A percentile compares a stretch with the other conserved stretches of the same genome.
phyloP scores from a whole-genome alignment of 2,888 invertebrate species.

The Mantis religiosa region DNA sequence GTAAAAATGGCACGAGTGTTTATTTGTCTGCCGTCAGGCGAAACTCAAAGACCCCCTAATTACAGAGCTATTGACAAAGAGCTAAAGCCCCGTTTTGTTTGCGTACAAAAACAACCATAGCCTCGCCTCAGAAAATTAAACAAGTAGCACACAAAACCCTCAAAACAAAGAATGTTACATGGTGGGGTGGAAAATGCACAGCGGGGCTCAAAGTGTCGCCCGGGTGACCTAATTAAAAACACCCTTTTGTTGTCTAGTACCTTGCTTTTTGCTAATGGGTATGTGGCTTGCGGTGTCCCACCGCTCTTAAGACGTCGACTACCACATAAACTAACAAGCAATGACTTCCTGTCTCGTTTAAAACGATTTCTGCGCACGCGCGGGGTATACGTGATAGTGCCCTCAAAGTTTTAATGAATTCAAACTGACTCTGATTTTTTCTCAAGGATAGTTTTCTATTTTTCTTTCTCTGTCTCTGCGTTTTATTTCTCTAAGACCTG shows the following conservation, averaged over 20 bases:
- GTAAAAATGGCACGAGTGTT: neutral
- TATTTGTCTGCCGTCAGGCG: neutral
- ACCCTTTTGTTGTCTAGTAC: neutral
- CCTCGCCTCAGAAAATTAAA: neutral
- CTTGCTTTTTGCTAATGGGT: neutral
- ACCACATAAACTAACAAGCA: too few relatives aligned
- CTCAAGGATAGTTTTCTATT: too few relatives aligned
- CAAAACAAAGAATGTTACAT: neutral
- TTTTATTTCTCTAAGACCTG: too few relatives aligned
- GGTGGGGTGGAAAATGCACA: neutral
- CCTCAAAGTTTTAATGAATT: too few relatives aligned
- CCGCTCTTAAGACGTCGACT: too few relatives aligned
- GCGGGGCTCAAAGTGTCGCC: neutral
- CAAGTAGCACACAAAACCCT: neutral
- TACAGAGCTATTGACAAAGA: neutral
- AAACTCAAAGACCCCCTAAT: neutral
- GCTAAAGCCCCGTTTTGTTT: neutral
- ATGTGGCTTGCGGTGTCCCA: neutral
- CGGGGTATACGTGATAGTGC: too few relatives aligned
- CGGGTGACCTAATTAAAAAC: neutral
- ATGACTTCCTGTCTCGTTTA: too few relatives aligned
- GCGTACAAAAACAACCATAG: neutral
- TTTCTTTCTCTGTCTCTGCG: too few relatives aligned
- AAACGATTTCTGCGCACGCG: too few relatives aligned
- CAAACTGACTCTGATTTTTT: too few relatives aligned